Evolutionary conservation across 2,888 invertebrate genomes (phyloP).

Genomic region (Anaspis maculata): DNA sequence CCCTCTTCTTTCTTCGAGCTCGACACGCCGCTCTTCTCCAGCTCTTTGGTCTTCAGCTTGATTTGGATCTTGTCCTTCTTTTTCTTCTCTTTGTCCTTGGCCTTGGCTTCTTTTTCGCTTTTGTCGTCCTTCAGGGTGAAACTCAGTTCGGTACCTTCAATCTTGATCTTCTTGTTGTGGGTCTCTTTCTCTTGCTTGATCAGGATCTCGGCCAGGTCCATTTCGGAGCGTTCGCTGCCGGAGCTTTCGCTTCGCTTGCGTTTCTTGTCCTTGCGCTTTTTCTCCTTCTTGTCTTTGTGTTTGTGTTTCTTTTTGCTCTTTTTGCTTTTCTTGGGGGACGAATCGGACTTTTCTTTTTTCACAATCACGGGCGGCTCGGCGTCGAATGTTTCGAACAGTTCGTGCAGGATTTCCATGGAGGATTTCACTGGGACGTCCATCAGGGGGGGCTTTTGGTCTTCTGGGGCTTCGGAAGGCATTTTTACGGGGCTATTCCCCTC

Average conservation of each 20-base stretch:
- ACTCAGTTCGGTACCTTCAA: conserved; percentile 25
- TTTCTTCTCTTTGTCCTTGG: conserved; percentile 10
- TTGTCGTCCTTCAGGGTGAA: conserved; percentile 6
- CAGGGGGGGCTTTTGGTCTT: conserved; percentile 26
- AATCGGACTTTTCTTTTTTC: conserved; percentile 35
- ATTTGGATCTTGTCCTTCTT: conserved; percentile 7
- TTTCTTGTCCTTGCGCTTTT: conserved; percentile 40
- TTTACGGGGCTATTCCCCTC: too few relatives aligned
- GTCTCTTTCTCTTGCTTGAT: conserved; percentile 35
- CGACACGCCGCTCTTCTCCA: background rate
- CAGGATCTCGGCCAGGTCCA: conserved; percentile 35
- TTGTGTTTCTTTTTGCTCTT: conserved; percentile 56
- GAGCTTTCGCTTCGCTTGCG: conserved; percentile 31
- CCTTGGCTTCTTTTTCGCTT: conserved; percentile 15
- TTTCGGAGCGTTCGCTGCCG: conserved; percentile 27
- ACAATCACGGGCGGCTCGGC: conserved; percentile 54
- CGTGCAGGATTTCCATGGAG: conserved; percentile 73
- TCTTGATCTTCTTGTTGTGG: conserved; percentile 33
- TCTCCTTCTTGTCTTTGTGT: conserved; percentile 48
- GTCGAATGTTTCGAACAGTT: conserved; percentile 71
- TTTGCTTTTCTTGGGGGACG: conserved; percentile 44
- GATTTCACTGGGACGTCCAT: conserved; percentile 47
- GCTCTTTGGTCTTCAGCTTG: conserved; percentile 6
- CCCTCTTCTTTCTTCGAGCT: conserved; percentile 46
- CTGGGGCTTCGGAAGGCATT: conserved; percentile 3